Base-by-base conservation (phyloP, 2,797 vertebrate species). In the Mallotus villosus region DNA sequence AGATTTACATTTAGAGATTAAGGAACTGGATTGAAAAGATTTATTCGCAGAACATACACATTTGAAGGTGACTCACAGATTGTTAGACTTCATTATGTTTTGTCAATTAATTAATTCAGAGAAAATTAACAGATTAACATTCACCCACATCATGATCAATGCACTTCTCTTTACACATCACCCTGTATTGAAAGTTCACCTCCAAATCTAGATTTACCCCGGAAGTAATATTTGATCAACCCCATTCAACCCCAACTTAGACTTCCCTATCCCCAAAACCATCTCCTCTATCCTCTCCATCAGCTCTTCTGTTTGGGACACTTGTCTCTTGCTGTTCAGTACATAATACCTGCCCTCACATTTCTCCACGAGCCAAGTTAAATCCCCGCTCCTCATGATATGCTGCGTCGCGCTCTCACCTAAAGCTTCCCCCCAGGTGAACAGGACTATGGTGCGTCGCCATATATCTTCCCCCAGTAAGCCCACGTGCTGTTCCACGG, bases 351-450 rank as follows among this genome's bases (percentile, higher is more conserved):
- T 65, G 21, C 87, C 86, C 0, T 81, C 81, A 16, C 93, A 93
- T 70, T 72, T 81, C 74, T 81, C 85, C 0, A 91, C 66, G 0
- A 93, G 87, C 68, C 67, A 75, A 70, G n/a, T 67, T 5, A 92
- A 82, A 14, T 92, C 89, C 1, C 82, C 70, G 9, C 85, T 91
- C 78, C 92, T 89, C 70, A 87, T 82, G 34, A 93, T 77, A 70
- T 91, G 91, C 83, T 92, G 91, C 74, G 90, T 86, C 0, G 67
- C 62, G 14, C 86, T 88, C 72, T 88, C 89, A 3, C 89, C 91
- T 55, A 93, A 80, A 59, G 78, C 80, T 27, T 93, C 92, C 17
- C 86, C 91, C 89, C 91, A 92, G 0, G 92, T 93, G 73, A 93
- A 81, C 53, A 94, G 29, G 81, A 92, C 77, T 76, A 93, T 60